Evolutionary conservation across 1,140 invertebrate genomes (phyloP).

Genomic region (Trichomalopsis sarcophagae): DNA sequence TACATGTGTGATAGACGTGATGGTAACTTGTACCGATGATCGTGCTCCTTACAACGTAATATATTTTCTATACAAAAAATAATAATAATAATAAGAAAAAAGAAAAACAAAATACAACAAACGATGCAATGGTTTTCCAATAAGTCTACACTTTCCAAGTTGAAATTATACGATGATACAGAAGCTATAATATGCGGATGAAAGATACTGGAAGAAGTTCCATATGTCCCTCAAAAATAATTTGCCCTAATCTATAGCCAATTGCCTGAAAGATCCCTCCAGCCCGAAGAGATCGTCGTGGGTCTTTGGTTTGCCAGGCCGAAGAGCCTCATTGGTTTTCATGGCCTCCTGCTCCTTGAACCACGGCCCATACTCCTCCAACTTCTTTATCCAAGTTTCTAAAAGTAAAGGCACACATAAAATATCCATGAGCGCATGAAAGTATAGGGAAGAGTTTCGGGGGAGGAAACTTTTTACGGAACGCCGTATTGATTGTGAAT

Average conservation of each 20-base stretch:
- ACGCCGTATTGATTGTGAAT: not conserved
- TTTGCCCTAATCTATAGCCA: slow-evolving; percentile 82
- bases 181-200: not conserved
- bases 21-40: not conserved
- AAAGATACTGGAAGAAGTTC: not conserved
- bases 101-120: not conserved
- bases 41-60: not conserved
- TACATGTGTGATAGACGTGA: too few species aligned
- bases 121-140: not conserved
- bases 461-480: not conserved
- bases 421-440: not conserved
- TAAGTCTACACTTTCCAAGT: not conserved
- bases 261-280: slow-evolving; percentile 87
- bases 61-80: too few species aligned
- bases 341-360: slow-evolving; percentile 84
- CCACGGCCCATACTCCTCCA: slow-evolving; percentile 84
- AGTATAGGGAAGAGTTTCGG: too few species aligned
- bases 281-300: slow-evolving; percentile 87
- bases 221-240: slow-evolving; percentile 28
- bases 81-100: not conserved
- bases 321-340: slow-evolving; percentile 83
- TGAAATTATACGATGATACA: not conserved
- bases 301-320: slow-evolving; percentile 86
- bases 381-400: slow-evolving; percentile 85
- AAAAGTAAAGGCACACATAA: slow-evolving; percentile 38